Evolutionary conservation across 2,113 vertebrate genomes (phyloP), one percentile per base, ranked within the genome.

Genomic region (Corydoras maculifer): DNA sequence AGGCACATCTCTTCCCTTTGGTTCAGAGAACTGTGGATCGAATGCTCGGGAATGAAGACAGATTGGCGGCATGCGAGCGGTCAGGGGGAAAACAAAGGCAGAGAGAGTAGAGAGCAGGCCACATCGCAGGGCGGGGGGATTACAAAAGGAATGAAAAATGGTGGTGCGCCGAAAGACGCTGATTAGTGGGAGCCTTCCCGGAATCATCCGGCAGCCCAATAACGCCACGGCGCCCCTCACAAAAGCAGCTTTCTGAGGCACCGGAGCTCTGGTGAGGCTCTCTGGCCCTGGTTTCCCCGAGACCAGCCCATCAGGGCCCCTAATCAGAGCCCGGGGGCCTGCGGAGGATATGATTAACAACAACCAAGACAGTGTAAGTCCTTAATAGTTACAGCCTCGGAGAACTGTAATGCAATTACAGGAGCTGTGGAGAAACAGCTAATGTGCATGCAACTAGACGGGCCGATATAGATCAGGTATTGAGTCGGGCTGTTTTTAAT

Each of bases 361-460:
- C 83, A 82, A 82, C 83, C 77, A 72, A 84, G 86, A 85, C 84
- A 86, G 87, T 87, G 87, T 90, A 84, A 86, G 87, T 86, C 86
- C 83, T 84, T 80, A 81, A 88, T 88, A 84, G 86, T 89, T 88
- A 88, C 86, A 86, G 82, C 81, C 78, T 83, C 83, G 80, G 86
- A 88, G 85, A 87, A 83, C 82, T 88, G 89, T 90, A 90, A 90
- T 88, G 75, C 88, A 89, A 90, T 90, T 88, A 90, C 81, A 77
- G 81, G 70, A 82, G 86, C 85, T 87, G 86, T 85, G 86, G 84
- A 87, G 83, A 86, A 89, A 85, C 84, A 87, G 86, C 88, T 90
- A 90, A 90, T 90, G 88, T 86, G 84, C 86, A 85, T 81, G 81
- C 86, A 76, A 86, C 82, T 81, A 84, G 83, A 85, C 82, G 82